Evolutionary conservation across 2,888 invertebrate genomes (phyloP).

Genomic region (Campoplex capitator): DNA sequence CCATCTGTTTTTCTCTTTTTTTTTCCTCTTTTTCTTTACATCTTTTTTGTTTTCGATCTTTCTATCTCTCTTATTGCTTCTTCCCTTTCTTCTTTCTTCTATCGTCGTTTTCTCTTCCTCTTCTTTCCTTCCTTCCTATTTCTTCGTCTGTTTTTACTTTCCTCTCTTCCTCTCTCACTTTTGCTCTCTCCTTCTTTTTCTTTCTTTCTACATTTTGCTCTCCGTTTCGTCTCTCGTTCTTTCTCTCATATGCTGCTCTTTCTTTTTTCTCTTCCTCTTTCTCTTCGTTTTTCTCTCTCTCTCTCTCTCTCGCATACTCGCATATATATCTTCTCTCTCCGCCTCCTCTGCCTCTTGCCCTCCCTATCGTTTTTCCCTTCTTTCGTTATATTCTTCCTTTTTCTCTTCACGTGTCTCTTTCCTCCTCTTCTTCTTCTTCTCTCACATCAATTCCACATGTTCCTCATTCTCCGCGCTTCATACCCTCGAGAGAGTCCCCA

Average conservation of each 20-base stretch:
- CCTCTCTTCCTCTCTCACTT: conserved; percentile 44
- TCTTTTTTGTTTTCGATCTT: conserved; percentile 49
- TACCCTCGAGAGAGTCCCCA: not conserved
- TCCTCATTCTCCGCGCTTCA: conserved; percentile 1
- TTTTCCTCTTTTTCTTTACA: conserved; percentile 53
- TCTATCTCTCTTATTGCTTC: conserved; percentile 72
- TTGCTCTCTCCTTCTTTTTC: conserved; percentile 67
- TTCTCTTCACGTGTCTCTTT: not conserved
- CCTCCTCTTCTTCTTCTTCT: not conserved
- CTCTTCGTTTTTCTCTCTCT: conserved; percentile 42
- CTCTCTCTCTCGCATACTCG: conserved; percentile 35
- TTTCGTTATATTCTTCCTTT: not conserved
- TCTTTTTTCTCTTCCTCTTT: conserved; percentile 35
- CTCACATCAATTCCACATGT: not conserved
- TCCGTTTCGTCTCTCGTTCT: conserved; percentile 50
- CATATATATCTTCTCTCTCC: conserved; percentile 37
- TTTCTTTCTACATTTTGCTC: conserved; percentile 68
- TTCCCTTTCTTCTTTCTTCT: conserved; percentile 57
- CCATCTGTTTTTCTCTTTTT: conserved; percentile 51
- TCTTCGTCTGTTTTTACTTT: conserved; percentile 33
- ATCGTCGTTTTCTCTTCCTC: conserved; percentile 38
- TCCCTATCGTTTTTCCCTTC: not conserved
- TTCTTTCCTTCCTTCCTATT: conserved; percentile 31
- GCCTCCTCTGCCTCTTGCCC: not conserved
- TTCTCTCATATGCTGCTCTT: conserved; percentile 55